These are phyloP conservation scores for Norana najaformis DNA, from an alignment of 2,888 invertebrate genomes.

Conservation along the genomic window DNA sequence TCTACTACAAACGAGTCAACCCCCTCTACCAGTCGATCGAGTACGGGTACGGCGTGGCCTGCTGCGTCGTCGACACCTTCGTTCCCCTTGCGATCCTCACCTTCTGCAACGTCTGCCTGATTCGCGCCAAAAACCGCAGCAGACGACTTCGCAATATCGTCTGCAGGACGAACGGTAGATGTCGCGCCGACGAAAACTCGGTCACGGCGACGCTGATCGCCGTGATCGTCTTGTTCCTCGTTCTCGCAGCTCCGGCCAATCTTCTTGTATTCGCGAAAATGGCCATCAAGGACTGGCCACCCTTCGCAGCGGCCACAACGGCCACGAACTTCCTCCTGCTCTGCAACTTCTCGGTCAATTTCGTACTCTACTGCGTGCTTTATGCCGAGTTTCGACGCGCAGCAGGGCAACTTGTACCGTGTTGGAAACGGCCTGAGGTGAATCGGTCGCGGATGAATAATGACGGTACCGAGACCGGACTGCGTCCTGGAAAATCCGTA, in stretches of 20 bases:
- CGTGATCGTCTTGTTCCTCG: neutral
- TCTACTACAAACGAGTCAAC: neutral
- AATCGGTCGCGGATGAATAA: too few species aligned
- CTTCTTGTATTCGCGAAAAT: neutral
- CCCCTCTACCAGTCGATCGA: neutral
- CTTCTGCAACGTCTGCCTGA: conserved; percentile 16
- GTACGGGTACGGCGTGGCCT: neutral
- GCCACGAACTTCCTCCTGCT: conserved; percentile 15
- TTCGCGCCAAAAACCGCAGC: conserved; percentile 14
- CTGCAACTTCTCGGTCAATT: neutral
- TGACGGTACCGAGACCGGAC: too few species aligned
- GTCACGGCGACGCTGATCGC: neutral
- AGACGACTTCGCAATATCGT: neutral
- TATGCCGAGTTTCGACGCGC: neutral
- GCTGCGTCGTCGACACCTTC: neutral
- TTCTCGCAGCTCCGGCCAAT: neutral
- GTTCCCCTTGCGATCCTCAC: neutral
- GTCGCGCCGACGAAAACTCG: neutral
- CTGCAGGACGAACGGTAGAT: too few species aligned
- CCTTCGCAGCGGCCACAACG: neutral
- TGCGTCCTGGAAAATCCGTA: too few species aligned
- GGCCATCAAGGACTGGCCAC: neutral
- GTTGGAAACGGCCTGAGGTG: too few species aligned
- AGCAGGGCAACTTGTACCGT: neutral
- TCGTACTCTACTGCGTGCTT: conserved; percentile 22